phyloP scores from a whole-genome alignment of 2,888 invertebrate genomes.

The Oligia latruncula region DNA sequence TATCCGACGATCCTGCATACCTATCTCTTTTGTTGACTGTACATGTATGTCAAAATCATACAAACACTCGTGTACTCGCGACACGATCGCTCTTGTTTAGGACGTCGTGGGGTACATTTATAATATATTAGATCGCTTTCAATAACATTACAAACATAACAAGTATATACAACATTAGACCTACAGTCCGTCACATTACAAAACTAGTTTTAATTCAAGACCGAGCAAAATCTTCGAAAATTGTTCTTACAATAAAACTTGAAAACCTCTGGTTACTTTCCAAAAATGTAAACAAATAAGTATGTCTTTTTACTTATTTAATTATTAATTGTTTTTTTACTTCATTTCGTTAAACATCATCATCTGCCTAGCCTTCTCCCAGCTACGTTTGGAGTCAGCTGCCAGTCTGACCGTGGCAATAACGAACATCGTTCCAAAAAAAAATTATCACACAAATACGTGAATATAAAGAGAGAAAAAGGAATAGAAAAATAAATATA shows the following conservation, averaged over 20 bases:
- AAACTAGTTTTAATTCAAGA: background rate
- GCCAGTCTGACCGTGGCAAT: background rate
- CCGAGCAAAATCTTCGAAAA: background rate
- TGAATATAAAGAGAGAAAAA: background rate
- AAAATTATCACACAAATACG: background rate
- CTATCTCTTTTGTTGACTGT: too few species aligned
- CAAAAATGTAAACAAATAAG: background rate
- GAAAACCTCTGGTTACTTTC: background rate
- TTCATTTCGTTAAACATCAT: background rate
- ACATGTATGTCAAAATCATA: too few species aligned
- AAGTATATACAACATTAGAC: constrained; percentile 7
- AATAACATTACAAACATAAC: constrained; percentile 25
- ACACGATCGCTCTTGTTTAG: background rate
- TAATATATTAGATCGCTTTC: background rate
- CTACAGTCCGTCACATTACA: background rate
- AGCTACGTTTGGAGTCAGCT: background rate
- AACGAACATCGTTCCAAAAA: background rate
- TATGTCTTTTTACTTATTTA: too few species aligned
- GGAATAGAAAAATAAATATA: background rate
- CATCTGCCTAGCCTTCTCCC: background rate
- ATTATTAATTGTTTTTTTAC: background rate
- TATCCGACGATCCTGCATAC: too few species aligned
- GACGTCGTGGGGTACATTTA: background rate
- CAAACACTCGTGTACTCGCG: background rate
- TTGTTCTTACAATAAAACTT: background rate